Base-by-base conservation (phyloP, 2,797 vertebrate genomes). In the Gallinago nigripennis region DNA sequence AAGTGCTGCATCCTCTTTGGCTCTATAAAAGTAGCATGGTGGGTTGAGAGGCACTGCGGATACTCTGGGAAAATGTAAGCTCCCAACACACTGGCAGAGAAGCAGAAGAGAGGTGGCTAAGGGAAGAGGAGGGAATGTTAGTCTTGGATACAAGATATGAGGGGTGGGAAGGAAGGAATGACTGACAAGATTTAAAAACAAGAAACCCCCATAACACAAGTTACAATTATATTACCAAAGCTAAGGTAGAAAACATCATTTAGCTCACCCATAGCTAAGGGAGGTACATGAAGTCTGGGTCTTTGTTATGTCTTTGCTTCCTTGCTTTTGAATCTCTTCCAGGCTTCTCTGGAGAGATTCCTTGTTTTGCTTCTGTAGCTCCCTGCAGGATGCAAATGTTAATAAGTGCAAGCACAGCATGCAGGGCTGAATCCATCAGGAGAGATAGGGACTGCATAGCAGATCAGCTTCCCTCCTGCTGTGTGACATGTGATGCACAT, bases 331-430 rank as follows among this genome's bases (percentile, higher is more conserved):
- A 91, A 53, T 75, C 48, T 92, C 12, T 60, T 92, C 86, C 84
- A 81, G 71, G 57, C 57, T 95, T 70, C 84, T 81, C 72, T 87
- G 76, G 65, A 82, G 72, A 80, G 54, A 63, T 54, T 86, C 51
- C 70, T 92, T 95, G 61, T 87, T 93, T 89, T 87, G 53, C 68
- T 91, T 87, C 72, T 89, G 91, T 87, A 85, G 61, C 45, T 92
- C 86, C 53, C 94, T 93, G 92, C 69, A 78, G 92, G 94, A 83
- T 78, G 31, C 50, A 75, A 87, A 85, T 50, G 58, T 73, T 95
- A 94, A 75, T 92, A 95, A 93, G 84, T 0, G 0, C 37, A 90
- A 71, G 78, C 75, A 81, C 71, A 92, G 84, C 75, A 73, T 31
- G 78, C 19, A 56, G 35, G 43, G n/a, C 39, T 76, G 68, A 94